phyloP scores from a whole-genome alignment of 2,888 invertebrate species.

The Oconnorella tubifera region DNA sequence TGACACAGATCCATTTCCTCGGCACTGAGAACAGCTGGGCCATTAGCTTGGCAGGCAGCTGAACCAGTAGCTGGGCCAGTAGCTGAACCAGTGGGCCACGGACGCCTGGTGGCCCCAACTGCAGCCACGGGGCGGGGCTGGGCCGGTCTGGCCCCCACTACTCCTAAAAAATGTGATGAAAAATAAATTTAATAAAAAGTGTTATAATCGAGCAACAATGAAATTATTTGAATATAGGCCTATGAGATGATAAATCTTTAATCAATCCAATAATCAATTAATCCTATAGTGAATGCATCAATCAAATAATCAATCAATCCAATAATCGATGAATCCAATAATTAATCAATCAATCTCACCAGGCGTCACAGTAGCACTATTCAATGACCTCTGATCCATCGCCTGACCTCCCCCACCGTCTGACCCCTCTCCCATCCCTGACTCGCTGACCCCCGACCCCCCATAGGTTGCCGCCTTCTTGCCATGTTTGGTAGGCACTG shows the following conservation, averaged over 20 bases:
- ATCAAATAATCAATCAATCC: neutral
- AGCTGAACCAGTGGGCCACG: too few relatives aligned
- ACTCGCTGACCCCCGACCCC: neutral
- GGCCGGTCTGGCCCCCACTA: neutral
- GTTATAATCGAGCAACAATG: neutral
- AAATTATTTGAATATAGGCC: neutral
- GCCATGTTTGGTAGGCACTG: neutral
- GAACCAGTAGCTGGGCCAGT: neutral
- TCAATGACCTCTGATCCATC: too few relatives aligned
- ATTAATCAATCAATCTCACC: neutral
- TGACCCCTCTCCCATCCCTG: too few relatives aligned
- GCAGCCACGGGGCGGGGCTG: slow-evolving; percentile 23
- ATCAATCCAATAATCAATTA: slow-evolving; percentile 3
- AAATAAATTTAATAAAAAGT: too few relatives aligned
- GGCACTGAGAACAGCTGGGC: neutral
- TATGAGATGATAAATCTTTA: too few relatives aligned
- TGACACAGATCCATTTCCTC: neutral
- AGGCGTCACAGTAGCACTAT: too few relatives aligned
- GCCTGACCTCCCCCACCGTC: too few relatives aligned
- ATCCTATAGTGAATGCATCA: neutral
- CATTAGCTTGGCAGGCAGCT: neutral
- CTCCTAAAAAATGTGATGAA: too few relatives aligned
- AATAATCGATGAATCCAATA: neutral
- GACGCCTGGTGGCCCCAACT: slow-evolving; percentile 23
- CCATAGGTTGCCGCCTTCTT: neutral